Percentiles rank a stretch among this genome's conserved stretches.
Conservation (phyloP, 1,140 invertebrate genomes). For the Anadara kagoshimensis region DNA sequence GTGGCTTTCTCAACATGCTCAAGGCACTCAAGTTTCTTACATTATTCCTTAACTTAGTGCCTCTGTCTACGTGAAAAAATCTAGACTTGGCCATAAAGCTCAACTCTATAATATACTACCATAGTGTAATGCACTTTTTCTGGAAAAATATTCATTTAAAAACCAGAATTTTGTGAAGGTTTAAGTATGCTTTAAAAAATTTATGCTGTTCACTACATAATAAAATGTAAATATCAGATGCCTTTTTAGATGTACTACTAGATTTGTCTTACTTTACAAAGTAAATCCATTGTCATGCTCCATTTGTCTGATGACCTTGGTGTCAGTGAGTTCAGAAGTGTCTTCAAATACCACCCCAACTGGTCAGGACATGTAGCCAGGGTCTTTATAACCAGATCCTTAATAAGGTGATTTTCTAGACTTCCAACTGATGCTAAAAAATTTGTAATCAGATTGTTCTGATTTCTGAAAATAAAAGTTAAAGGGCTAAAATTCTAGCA, state of each 20-base stretch:
- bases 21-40: too few species aligned
- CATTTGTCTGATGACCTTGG: conserved; percentile 41
- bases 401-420: conserved; percentile 80
- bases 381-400: conserved; percentile 81
- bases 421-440: conserved; percentile 78
- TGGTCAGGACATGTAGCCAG: conserved; percentile 83
- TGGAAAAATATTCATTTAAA: too few species aligned
- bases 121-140: background rate
- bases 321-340: conserved; percentile 78
- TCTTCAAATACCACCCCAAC: conserved; percentile 78
- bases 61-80: too few species aligned
- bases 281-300: conserved; percentile 38
- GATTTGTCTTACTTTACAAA: conserved; percentile 33
- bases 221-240: too few species aligned
- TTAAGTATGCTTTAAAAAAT: too few species aligned
- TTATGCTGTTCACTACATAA: too few species aligned
- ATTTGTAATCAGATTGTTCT: conserved; percentile 80
- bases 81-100: background rate
- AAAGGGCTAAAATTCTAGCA: too few species aligned
- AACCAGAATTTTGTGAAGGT: too few species aligned
- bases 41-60: too few species aligned
- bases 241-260: too few species aligned
- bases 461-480: conserved; percentile 78
- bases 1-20: too few species aligned
- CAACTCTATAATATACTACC: background rate